These are phyloP conservation scores for Chironomus striatipennis DNA, from an alignment of 1,140 invertebrate genomes.

Conservation along the genomic window DNA sequence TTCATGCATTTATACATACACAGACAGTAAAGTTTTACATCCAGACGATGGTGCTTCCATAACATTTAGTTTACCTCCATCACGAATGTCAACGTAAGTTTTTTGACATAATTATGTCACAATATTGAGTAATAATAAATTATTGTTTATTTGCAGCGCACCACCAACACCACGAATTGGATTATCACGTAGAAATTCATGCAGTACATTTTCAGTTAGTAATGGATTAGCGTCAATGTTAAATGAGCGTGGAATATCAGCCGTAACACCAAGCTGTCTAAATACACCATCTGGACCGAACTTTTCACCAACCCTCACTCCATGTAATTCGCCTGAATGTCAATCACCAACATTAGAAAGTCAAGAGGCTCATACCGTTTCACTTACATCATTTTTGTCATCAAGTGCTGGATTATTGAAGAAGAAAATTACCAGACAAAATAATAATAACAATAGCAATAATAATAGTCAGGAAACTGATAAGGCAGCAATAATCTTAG, in stretches of 20 bases:
- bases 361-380: conserved; percentile 46
- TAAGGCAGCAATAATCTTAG: conserved; percentile 42
- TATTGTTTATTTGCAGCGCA: conserved; percentile 31
- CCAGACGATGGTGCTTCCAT: conserved; percentile 60
- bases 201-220: conserved; percentile 70
- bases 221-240: conserved; percentile 69
- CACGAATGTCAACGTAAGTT: conserved; percentile 38
- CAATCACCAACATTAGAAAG: conserved; percentile 45
- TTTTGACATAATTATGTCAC: conserved; percentile 34
- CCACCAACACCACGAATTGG: conserved; percentile 47
- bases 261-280: conserved; percentile 55
- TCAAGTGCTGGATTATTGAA: conserved; percentile 67
- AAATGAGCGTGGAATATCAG: conserved; percentile 70
- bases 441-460: conserved; percentile 39
- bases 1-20: conserved; percentile 75
- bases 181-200: conserved; percentile 59
- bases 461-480: conserved; percentile 38
- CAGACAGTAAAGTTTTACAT: conserved; percentile 83
- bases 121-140: no score
- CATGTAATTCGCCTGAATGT: conserved; percentile 62
- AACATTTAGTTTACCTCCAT: conserved; percentile 41
- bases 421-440: conserved; percentile 51
- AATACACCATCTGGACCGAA: conserved; percentile 59
- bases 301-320: conserved; percentile 70
- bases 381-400: conserved; percentile 54